Conservation (phyloP, 2,113 vertebrate genomes). For the Lampris megalopsis region DNA sequence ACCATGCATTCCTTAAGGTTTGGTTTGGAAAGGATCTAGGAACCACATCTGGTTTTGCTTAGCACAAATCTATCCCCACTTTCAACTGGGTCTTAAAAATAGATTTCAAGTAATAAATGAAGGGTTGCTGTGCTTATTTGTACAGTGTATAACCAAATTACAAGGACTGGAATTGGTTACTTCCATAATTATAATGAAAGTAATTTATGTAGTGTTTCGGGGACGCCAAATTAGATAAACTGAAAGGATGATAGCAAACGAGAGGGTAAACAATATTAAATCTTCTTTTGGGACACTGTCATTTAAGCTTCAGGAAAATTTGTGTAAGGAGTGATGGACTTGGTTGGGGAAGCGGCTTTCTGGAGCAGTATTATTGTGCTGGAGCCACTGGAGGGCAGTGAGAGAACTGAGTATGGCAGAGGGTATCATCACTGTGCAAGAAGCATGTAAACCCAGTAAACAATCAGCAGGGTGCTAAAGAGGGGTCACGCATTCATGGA, state of each 20-base stretch:
- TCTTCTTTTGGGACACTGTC: conserved; percentile 53
- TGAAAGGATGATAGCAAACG: conserved; percentile 56
- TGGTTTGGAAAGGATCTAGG: conserved; percentile 49
- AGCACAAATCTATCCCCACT: conserved; percentile 57
- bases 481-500: conserved; percentile 72
- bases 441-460: conserved; percentile 66
- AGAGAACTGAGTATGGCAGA: conserved; percentile 64
- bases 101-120: conserved; percentile 69
- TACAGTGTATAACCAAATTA: conserved; percentile 62
- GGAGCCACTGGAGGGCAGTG: conserved; percentile 84
- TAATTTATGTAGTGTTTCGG: conserved; percentile 59
- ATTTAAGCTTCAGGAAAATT: conserved; percentile 52
- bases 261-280: conserved; percentile 59
- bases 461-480: conserved; percentile 77
- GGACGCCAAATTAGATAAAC: conserved; percentile 66
- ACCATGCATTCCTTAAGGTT: conserved; percentile 71
- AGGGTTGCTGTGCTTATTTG: conserved; percentile 69
- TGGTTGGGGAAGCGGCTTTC: conserved; percentile 40
- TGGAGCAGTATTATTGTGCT: conserved; percentile 58
- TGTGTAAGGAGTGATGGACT: conserved; percentile 51
- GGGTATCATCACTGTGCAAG: conserved; percentile 43
- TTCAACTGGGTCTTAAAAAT: conserved; percentile 70
- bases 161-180: conserved; percentile 67
- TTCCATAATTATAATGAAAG: conserved; percentile 72
- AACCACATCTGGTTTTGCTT: conserved; percentile 79